A percentile compares a stretch with the other conserved stretches of the same genome.
Evolutionary conservation across 2,888 invertebrate species (phyloP).

Genomic region (Frankliniella intonsa): DNA sequence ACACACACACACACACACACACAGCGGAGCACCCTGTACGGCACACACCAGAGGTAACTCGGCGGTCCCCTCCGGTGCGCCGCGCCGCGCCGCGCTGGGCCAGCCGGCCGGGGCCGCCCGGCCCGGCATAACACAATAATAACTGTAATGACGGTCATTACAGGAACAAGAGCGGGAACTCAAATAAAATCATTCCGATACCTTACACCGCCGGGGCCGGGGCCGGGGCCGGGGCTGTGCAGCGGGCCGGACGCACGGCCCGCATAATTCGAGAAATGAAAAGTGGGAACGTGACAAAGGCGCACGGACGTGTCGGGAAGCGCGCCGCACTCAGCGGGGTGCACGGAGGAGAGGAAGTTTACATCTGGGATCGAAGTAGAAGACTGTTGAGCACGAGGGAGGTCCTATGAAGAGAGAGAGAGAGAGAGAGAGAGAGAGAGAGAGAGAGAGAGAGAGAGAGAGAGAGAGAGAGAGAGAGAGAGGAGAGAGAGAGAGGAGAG

Average conservation of each 20-base stretch:
- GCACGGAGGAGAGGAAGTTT: too few relatives aligned
- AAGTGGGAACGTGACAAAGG: neutral
- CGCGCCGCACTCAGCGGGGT: too few relatives aligned
- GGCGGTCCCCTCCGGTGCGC: too few relatives aligned
- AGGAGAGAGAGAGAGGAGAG: constrained; percentile 34
- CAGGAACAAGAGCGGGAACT: neutral
- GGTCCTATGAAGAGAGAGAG: neutral
- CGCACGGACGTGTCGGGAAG: neutral
- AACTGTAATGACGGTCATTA: constrained; percentile 17
- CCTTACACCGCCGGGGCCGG: neutral
- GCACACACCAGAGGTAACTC: neutral
- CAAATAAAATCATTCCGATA: constrained; percentile 15
- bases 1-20: neutral
- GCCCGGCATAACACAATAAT: constrained; percentile 6
- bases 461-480: constrained; percentile 33
- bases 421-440: constrained; percentile 35
- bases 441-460: constrained; percentile 34
- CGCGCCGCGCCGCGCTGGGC: neutral
- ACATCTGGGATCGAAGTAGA: too few relatives aligned
- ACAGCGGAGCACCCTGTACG: neutral
- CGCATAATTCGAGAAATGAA: neutral
- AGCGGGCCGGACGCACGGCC: neutral
- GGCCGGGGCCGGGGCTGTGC: too few relatives aligned
- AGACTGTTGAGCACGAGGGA: too few relatives aligned
- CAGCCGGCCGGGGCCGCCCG: neutral